Percentiles rank a stretch among this genome's conserved stretches.
phyloP scores from a whole-genome alignment of 1,140 invertebrate species.

The Drosophila repleta region DNA sequence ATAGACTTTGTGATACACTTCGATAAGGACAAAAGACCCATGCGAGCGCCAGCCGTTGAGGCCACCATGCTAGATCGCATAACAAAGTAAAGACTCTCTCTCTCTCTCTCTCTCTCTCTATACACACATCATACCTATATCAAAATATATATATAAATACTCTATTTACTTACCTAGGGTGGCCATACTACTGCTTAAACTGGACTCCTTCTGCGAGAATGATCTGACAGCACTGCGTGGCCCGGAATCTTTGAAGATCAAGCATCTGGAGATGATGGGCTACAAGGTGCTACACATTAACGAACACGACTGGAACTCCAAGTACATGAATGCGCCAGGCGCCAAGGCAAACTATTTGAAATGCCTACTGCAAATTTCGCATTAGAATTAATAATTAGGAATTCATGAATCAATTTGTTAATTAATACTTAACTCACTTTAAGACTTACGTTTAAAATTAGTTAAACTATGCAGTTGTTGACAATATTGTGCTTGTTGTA shows the following conservation, averaged over 20 bases:
- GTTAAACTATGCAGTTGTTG: slow-evolving; percentile 7
- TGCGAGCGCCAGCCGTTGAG: slow-evolving; percentile 59
- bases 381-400: neutral
- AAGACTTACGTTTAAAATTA: slow-evolving; percentile 1
- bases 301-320: slow-evolving; percentile 85
- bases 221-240: slow-evolving; percentile 83
- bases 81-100: slow-evolving; percentile 57
- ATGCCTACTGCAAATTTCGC: slow-evolving; percentile 69
- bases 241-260: slow-evolving; percentile 83
- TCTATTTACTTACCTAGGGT: slow-evolving; percentile 63
- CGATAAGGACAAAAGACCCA: slow-evolving; percentile 59
- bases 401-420: neutral
- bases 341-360: slow-evolving; percentile 84
- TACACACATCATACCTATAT: neutral
- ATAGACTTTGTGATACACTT: slow-evolving; percentile 83
- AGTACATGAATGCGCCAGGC: slow-evolving; percentile 80
- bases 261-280: slow-evolving; percentile 87
- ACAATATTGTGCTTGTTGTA: slow-evolving; percentile 9
- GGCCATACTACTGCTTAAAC: slow-evolving; percentile 80
- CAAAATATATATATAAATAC: neutral
- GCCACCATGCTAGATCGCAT: slow-evolving; percentile 75
- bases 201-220: slow-evolving; percentile 83
- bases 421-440: neutral
- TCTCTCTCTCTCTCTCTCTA: too few species aligned
- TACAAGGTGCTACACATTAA: slow-evolving; percentile 86